Conservation (phyloP, 2,888 invertebrate species). For the Epinotia demarniana region DNA sequence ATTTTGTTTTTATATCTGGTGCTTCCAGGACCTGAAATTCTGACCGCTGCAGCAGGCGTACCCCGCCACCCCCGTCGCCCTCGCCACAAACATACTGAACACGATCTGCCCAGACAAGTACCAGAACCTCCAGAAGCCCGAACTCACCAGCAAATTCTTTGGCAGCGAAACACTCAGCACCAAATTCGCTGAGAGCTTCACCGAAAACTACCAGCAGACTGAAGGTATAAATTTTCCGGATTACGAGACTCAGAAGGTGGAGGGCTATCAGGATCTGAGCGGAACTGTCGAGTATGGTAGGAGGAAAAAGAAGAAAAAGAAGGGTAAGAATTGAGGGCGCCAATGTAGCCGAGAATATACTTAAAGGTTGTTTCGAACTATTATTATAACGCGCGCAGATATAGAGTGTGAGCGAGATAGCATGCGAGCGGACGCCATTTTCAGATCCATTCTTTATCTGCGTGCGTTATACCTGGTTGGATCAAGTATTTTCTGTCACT, state of each 20-base stretch:
- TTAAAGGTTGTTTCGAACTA: not conserved
- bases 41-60: conserved; percentile 82
- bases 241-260: conserved; percentile 63
- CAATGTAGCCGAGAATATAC: not conserved
- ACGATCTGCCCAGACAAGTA: conserved; percentile 77
- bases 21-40: conserved; percentile 85
- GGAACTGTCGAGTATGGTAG: conserved; percentile 67
- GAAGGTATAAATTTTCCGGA: conserved; percentile 71
- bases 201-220: conserved; percentile 73
- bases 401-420: too few species aligned
- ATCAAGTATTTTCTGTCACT: too few species aligned
- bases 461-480: too few species aligned
- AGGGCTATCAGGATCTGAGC: conserved; percentile 76
- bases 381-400: too few species aligned
- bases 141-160: conserved; percentile 69
- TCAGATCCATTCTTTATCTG: too few species aligned
- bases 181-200: conserved; percentile 70
- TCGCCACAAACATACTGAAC: conserved; percentile 76
- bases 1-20: not conserved
- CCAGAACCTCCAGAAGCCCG: conserved; percentile 67
- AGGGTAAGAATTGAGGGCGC: conserved; percentile 48
- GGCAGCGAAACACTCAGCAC: conserved; percentile 73
- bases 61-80: conserved; percentile 70
- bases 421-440: too few species aligned
- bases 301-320: conserved; percentile 66